phyloP scores from a whole-genome alignment of 92 coral and sea anemone species.

The Zoanthus sansibaricus region DNA sequence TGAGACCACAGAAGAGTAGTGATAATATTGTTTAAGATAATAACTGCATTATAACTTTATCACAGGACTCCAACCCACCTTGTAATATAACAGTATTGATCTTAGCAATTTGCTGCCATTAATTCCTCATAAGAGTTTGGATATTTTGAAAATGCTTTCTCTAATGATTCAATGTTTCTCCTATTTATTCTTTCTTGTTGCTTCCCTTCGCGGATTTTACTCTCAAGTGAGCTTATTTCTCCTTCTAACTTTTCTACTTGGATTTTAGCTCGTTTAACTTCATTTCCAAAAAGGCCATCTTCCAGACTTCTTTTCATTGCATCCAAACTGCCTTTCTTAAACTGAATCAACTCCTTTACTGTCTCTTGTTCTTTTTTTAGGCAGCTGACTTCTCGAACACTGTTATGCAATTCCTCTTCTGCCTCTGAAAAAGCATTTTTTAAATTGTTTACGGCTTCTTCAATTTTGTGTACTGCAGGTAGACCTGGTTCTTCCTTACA shows the following conservation, averaged over 20 bases:
- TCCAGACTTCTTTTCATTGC: conserved; percentile 16
- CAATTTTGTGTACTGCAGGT: conserved; percentile 21
- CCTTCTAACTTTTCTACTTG: background rate
- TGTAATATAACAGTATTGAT: too few species aligned
- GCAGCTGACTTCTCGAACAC: background rate
- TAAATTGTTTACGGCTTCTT: conserved; percentile 8
- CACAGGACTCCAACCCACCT: too few species aligned
- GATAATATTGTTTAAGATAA: too few species aligned
- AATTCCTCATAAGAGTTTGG: conserved; percentile 11
- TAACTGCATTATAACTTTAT: too few species aligned
- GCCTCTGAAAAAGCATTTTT: conserved; percentile 22
- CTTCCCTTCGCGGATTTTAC: background rate
- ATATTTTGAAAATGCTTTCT: conserved; percentile 2
- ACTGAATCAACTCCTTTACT: background rate
- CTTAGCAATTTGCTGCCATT: background rate
- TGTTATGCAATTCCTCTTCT: conserved; percentile 4
- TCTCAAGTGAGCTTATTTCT: conserved; percentile 13
- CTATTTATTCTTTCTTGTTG: background rate
- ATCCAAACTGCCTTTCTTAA: background rate
- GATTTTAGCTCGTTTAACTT: conserved; percentile 22
- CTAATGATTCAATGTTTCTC: background rate
- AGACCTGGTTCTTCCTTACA: background rate
- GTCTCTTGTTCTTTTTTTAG: background rate
- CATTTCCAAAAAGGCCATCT: background rate
- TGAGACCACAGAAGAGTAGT: too few species aligned